phyloP scores from a whole-genome alignment of 2,113 vertebrate genomes.

The Willisornis vidua region DNA sequence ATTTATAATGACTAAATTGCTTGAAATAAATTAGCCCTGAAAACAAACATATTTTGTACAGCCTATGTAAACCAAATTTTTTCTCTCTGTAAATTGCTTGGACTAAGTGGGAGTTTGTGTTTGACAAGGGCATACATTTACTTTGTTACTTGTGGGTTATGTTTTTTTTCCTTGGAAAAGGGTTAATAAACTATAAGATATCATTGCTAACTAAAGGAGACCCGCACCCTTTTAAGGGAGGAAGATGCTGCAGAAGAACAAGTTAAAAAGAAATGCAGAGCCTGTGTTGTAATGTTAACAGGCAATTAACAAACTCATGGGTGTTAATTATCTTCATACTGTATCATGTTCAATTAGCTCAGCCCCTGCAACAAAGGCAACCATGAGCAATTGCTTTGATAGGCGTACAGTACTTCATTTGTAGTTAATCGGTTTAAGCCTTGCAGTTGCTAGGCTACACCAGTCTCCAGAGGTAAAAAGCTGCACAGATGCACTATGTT shows the following conservation, averaged over 20 bases:
- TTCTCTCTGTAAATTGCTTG: conserved; percentile 63
- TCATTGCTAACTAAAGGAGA: conserved; percentile 71
- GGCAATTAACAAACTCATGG: conserved; percentile 91
- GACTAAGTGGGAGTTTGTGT: conserved; percentile 50
- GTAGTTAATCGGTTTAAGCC: conserved; percentile 93
- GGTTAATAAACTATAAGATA: conserved; percentile 75
- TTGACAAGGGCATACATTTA: conserved; percentile 65
- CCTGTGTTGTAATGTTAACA: conserved; percentile 87
- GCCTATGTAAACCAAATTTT: conserved; percentile 71
- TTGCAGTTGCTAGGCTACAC: conserved; percentile 89
- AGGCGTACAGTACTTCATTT: conserved; percentile 88
- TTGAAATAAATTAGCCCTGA: conserved; percentile 75
- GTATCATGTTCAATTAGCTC: conserved; percentile 91
- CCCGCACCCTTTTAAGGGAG: conserved; percentile 65
- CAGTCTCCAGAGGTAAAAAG: conserved; percentile 83
- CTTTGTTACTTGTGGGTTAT: conserved; percentile 49
- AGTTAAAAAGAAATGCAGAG: conserved; percentile 76
- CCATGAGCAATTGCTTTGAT: conserved; percentile 89
- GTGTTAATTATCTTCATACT: conserved; percentile 88
- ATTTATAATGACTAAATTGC: conserved; percentile 71
- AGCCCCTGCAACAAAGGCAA: conserved; percentile 87
- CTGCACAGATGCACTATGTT: conserved; percentile 91
- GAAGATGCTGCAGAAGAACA: conserved; percentile 72
- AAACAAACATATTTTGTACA: conserved; percentile 77
- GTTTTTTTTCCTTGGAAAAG: conserved; percentile 49